Evolutionary conservation across 2,888 invertebrate genomes (phyloP), one percentile per base, ranked within the genome.

Genomic region (Gymnosoma rotundatum): DNA sequence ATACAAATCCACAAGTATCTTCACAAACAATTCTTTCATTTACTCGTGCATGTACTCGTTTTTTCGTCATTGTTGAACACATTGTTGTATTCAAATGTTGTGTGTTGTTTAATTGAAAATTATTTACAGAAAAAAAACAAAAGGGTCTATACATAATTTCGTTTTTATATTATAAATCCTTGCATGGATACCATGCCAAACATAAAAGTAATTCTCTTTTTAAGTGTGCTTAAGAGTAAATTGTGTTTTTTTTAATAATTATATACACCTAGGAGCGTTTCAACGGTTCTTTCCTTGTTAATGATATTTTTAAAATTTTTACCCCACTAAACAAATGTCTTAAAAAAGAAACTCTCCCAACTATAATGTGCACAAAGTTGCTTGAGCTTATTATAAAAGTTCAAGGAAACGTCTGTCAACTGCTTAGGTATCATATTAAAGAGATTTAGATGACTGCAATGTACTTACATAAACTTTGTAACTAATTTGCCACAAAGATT

Each of bases 61-160:
- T 36, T 20, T 21, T 14, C 50, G n/a, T 20, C 58, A 12, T 20
- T 56, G 45, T 72, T 73, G 64, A 67, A 60, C 66, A 75, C 64
- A 66, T 75, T 72, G 66, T 82, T 78, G 36, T 78, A 42, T 69
- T 78, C 21, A 50, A 36, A 38, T 50, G 66, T 76, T 67, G 61
- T 69, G 63, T 70, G 66, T 78, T 73, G 73, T 75, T 81, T 84
- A 84, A 84, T 84, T 84, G 81, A 84, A 84, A 84, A 78, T 81
- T 84, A 84, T 84, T 81, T 0, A 32, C 25, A 32, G 6, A 32
- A 32, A 81, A 75, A 83, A 75, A 76, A 83, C 48, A 72, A 75
- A 78, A 74, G 83, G 83, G 78, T 64, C 64, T 42, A 36, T 66
- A 60, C 52, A 45, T 72, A 42, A 60, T 64, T 73, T 52, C 12